These are phyloP conservation scores for Apus apus DNA, from an alignment of 2,113 vertebrate genomes.

Conservation along the genomic window DNA sequence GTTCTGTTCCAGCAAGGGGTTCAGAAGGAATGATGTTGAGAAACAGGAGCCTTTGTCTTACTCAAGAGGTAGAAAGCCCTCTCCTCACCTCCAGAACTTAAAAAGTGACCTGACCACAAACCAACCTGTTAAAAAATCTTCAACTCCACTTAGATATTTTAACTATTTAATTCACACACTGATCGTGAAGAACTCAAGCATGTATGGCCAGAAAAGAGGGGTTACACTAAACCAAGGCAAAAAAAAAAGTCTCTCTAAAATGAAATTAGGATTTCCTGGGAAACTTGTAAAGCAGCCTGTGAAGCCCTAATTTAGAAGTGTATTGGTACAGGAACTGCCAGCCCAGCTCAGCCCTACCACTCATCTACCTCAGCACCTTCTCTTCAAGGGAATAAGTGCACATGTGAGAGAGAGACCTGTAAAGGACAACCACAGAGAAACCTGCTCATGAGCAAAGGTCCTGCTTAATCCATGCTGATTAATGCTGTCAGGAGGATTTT, in stretches of 20 bases:
- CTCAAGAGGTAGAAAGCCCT: neutral
- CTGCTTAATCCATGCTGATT: constrained; percentile 16
- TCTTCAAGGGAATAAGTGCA: neutral
- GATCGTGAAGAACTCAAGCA: neutral
- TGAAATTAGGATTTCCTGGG: neutral
- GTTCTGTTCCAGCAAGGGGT: neutral
- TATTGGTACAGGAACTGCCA: neutral
- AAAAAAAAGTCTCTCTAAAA: neutral
- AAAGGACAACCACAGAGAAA: neutral
- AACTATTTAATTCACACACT: neutral
- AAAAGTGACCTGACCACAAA: neutral
- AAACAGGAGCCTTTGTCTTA: neutral
- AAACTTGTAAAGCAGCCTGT: neutral
- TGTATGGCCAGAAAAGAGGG: neutral
- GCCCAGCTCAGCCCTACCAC: neutral
- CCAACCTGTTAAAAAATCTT: neutral
- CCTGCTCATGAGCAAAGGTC: neutral
- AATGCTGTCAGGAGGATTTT: constrained; percentile 39
- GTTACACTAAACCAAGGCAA: neutral
- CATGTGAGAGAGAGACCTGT: neutral
- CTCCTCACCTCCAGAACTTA: neutral
- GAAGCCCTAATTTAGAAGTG: neutral
- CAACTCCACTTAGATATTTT: neutral
- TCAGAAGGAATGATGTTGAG: neutral
- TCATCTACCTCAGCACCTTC: neutral